These are phyloP conservation scores for Capitulum mitella DNA, from an alignment of 2,888 invertebrate species.

Conservation along the genomic window DNA sequence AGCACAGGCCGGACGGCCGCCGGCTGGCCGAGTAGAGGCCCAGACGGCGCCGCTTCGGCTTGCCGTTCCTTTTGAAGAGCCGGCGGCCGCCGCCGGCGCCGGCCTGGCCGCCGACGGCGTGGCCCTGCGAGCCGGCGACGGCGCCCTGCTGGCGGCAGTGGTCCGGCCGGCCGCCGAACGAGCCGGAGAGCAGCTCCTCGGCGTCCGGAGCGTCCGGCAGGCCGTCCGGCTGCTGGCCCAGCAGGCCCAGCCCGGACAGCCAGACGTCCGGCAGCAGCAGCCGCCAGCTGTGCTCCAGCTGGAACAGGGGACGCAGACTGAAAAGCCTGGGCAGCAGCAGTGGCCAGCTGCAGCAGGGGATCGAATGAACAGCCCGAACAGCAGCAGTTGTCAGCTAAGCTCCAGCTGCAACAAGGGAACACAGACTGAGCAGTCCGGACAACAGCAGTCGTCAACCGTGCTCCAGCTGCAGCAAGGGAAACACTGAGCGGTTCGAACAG, in stretches of 20 bases:
- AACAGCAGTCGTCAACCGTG: too few species aligned
- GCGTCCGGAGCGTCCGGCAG: background rate
- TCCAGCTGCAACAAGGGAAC: too few species aligned
- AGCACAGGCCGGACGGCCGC: background rate
- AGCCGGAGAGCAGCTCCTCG: background rate
- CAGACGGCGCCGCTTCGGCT: background rate
- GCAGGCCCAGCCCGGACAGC: background rate
- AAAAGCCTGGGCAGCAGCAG: too few species aligned
- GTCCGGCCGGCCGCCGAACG: background rate
- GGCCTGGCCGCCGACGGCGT: background rate
- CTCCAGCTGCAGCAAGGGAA: too few species aligned
- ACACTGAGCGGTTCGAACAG: too few species aligned
- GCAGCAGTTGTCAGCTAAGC: too few species aligned
- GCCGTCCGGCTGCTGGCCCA: background rate
- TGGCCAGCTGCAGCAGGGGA: too few species aligned
- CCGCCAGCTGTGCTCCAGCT: background rate
- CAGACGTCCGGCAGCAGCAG: background rate
- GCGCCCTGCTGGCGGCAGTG: background rate
- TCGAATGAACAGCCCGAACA: too few species aligned
- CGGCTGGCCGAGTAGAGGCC: conserved; percentile 6
- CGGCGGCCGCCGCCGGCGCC: background rate
- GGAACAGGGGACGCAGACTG: background rate
- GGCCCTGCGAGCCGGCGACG: background rate
- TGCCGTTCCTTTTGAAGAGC: background rate
- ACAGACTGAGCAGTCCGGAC: too few species aligned